Evolutionary conservation across 1,140 invertebrate species (phyloP).

Genomic region (Cepaea nemoralis): DNA sequence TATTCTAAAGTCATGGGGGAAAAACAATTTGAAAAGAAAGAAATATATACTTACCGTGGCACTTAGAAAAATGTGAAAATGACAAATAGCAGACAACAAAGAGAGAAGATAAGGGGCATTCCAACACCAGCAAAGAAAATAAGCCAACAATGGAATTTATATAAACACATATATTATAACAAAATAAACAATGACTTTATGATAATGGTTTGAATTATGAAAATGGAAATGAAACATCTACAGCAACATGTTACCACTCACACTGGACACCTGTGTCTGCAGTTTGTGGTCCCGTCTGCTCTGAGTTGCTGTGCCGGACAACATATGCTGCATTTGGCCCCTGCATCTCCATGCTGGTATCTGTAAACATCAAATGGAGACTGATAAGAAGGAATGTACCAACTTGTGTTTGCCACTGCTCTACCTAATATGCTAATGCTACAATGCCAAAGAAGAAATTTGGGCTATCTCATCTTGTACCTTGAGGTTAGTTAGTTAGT

Average conservation of each 20-base stretch:
- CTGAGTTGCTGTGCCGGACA: not conserved
- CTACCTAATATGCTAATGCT: no score
- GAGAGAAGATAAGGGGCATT: not conserved
- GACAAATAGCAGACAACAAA: not conserved
- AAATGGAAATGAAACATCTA: no score
- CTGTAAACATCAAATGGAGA: not conserved
- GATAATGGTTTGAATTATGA: no score
- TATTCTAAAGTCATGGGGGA: no score
- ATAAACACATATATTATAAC: not conserved
- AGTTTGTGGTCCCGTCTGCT: slow-evolving; percentile 13
- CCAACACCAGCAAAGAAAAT: not conserved
- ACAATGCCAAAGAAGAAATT: no score
- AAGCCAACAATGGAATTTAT: not conserved
- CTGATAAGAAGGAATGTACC: no score
- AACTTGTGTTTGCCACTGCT: no score
- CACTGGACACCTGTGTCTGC: slow-evolving; percentile 37
- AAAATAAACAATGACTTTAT: not conserved
- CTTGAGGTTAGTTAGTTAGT: no score
- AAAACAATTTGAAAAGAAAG: no score
- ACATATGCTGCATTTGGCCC: slow-evolving; percentile 19
- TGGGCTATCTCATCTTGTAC: no score
- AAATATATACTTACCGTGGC: no score
- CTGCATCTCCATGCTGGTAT: not conserved
- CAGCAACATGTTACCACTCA: slow-evolving; percentile 18
- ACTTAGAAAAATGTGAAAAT: not conserved